Percentiles rank a stretch among this genome's conserved stretches.
phyloP scores from a whole-genome alignment of 2,888 invertebrate genomes.

The Tineola bisselliella region DNA sequence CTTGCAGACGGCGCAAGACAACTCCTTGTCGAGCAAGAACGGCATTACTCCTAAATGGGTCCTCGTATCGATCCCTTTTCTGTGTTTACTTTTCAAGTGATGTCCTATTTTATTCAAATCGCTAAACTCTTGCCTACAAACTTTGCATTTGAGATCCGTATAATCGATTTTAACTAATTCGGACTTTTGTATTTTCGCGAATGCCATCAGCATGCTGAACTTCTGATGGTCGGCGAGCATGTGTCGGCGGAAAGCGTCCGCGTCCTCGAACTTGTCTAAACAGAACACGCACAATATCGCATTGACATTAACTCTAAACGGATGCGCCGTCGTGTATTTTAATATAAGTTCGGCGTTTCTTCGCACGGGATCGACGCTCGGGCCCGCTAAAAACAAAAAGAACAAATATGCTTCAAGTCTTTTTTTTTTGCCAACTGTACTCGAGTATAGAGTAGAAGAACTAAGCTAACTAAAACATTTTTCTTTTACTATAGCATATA shows the following conservation, averaged over 20 bases:
- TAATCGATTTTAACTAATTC: slow-evolving; percentile 50
- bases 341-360: slow-evolving; percentile 54
- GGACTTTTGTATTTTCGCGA: slow-evolving; percentile 37
- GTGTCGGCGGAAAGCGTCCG: slow-evolving; percentile 39
- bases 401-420: neutral
- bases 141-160: slow-evolving; percentile 39
- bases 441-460: no score
- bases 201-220: slow-evolving; percentile 28
- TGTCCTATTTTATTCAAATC: slow-evolving; percentile 32
- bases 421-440: neutral
- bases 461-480: no score
- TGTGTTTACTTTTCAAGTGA: slow-evolving; percentile 36
- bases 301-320: slow-evolving; percentile 53
- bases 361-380: slow-evolving; percentile 30
- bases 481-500: no score
- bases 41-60: slow-evolving; percentile 43
- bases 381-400: slow-evolving; percentile 56
- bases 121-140: slow-evolving; percentile 32
- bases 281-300: slow-evolving; percentile 56
- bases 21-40: slow-evolving; percentile 39
- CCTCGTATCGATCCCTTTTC: slow-evolving; percentile 26
- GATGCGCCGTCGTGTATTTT: slow-evolving; percentile 54
- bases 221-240: slow-evolving; percentile 36
- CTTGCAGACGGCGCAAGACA: slow-evolving; percentile 37
- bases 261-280: slow-evolving; percentile 42